phyloP scores from a whole-genome alignment of 2,113 vertebrate species.

The Leptobrachium ailaonicum region DNA sequence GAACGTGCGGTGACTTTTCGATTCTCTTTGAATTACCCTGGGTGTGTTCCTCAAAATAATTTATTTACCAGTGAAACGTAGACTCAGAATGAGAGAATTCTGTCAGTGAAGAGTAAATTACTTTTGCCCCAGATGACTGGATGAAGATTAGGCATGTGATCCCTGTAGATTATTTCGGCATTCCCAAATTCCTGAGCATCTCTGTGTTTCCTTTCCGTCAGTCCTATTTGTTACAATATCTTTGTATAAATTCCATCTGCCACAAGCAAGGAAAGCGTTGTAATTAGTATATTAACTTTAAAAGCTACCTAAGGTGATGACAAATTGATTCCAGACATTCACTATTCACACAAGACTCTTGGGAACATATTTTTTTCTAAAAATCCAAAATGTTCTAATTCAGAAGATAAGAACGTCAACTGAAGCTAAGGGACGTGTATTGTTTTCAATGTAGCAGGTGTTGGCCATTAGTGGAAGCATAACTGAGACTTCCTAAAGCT shows the following conservation, averaged over 20 bases:
- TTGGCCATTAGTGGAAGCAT: constrained; percentile 63
- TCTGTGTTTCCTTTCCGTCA: constrained; percentile 12
- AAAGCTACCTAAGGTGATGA: constrained; percentile 47
- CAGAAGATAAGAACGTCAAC: constrained; percentile 64
- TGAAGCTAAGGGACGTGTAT: constrained; percentile 56
- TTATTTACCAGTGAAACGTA: neutral
- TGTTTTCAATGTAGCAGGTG: constrained; percentile 61
- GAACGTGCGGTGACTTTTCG: too few species aligned
- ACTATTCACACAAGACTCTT: constrained; percentile 41
- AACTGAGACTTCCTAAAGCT: constrained; percentile 55
- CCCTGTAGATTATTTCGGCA: constrained; percentile 7
- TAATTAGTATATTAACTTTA: constrained; percentile 44
- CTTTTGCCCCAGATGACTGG: constrained; percentile 6
- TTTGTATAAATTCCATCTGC: constrained; percentile 30
- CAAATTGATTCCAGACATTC: constrained; percentile 58
- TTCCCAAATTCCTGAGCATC: constrained; percentile 28
- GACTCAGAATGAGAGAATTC: neutral
- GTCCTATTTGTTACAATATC: constrained; percentile 3
- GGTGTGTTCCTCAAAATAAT: too few species aligned
- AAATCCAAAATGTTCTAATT: constrained; percentile 67
- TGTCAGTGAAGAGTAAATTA: neutral
- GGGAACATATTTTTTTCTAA: constrained; percentile 54
- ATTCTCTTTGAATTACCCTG: too few species aligned
- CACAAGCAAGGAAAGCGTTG: constrained; percentile 27
- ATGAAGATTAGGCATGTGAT: constrained; percentile 18